Evolutionary conservation across 2,113 vertebrate genomes (phyloP), one percentile per base, ranked within the genome.

Genomic region (Pomatostomus ruficeps): DNA sequence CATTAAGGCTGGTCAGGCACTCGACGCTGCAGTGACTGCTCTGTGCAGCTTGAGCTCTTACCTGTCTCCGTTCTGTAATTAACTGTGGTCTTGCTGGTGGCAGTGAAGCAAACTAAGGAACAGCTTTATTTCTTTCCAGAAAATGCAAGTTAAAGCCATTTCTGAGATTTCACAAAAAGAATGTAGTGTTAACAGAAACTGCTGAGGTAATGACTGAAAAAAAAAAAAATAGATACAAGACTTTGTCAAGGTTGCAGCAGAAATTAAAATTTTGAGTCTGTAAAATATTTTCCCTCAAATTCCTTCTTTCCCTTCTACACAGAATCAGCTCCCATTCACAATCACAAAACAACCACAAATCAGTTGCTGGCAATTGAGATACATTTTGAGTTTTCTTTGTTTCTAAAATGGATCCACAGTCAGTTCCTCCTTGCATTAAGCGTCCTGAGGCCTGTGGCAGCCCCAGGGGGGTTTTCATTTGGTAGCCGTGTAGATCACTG

Each of bases 71-170:
- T 81, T 85, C 98, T 85, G 97, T 98, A 98, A 98, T 98, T 98
- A 98, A 98, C 98, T 98, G 62, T 97, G 88, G 36, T 92, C 94
- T 88, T 82, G 88, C 93, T 98, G 96, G 75, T 97, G 98, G 97
- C 98, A 98, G 97, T 98, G 98, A 98, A 94, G n/a, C 88, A 96
- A 98, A 97, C 97, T 98, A 97, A 72, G 68, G 84, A 98, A 97
- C 95, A 98, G 83, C 95, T 97, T 83, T 97, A 98, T 98, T 72
- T 72, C 97, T 97, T 98, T 98, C 97, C 94, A 98, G 98, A 98
- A 98, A 98, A 98, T 95, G 82, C 97, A 78, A 57, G 97, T 98
- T 97, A 98, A 97, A 98, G 95, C 96, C 87, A 94, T 97, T 98
- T 97, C 98, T 98, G 97, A 97, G 95, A 74, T 94, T 74, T 82